Evolutionary conservation across 2,888 invertebrate genomes (phyloP).

Genomic region (Autographa pulchrina): DNA sequence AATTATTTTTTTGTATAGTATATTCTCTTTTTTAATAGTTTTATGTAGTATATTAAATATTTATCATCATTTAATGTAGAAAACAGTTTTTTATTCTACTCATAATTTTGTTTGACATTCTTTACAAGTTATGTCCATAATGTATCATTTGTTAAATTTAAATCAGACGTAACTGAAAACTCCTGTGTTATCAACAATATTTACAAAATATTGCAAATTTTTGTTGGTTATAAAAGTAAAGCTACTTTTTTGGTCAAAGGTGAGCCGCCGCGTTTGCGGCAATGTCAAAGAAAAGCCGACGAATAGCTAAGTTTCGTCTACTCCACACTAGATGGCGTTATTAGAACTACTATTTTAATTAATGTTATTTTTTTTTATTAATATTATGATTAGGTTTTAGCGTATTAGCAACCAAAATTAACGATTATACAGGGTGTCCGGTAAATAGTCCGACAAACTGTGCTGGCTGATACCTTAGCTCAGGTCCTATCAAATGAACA

Average conservation of each 20-base stretch:
- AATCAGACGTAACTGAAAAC: too few relatives aligned
- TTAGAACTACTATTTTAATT: background rate
- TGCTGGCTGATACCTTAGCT: too few relatives aligned
- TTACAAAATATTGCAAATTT: background rate
- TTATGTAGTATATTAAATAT: background rate
- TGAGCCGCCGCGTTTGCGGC: conserved; percentile 38
- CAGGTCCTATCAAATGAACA: too few relatives aligned
- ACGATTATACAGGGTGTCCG: too few relatives aligned
- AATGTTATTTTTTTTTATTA: background rate
- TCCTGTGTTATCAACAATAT: background rate
- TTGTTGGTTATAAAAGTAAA: conserved; percentile 26
- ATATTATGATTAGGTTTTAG: too few relatives aligned
- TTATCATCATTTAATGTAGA: too few relatives aligned
- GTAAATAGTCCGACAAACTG: too few relatives aligned
- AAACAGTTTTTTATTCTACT: too few relatives aligned
- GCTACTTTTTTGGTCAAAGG: conserved; percentile 48
- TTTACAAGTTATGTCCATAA: too few relatives aligned
- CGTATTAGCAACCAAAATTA: too few relatives aligned
- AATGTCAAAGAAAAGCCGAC: conserved; percentile 50
- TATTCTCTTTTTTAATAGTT: background rate
- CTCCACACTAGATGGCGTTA: conserved; percentile 45
- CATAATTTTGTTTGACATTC: too few relatives aligned
- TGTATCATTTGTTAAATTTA: too few relatives aligned
- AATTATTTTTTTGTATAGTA: background rate
- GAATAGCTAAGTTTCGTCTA: conserved; percentile 17